Evolutionary conservation across 2,888 invertebrate species (phyloP), one percentile per base, ranked within the genome.

Genomic region (Nomada hirtipes): DNA sequence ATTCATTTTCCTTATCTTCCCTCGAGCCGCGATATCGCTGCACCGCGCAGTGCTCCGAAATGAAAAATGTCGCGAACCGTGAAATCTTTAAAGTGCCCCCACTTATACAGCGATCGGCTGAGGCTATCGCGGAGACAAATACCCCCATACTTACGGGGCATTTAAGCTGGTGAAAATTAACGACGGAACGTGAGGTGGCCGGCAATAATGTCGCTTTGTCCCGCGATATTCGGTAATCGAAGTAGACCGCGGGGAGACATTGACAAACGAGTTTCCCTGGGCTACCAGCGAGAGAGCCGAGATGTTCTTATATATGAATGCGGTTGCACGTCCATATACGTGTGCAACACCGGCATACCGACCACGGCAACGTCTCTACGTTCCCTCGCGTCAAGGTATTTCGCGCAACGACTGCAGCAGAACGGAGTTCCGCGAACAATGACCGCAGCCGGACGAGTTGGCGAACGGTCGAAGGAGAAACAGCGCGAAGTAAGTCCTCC

Each of bases 351-450:
- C 47, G 44, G 59, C 82, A 76, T 78, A 53, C 67, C 74, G 36
- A 67, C 65, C 60, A 59, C 73, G 73, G 63, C 20, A 84, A 76
- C 70, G 47, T 81, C 68, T 72, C 81, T 68, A 47, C 53, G 65
- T 42, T 79, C 59, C 60, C 20, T 61, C 26, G 59, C 65, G 69
- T 61, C 69, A 68, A 76, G 71, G 53, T 67, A 79, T 75, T 85
- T 75, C 73, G 57, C 82, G 57, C 65, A 29, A 71, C 82, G 67
- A 71, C 70, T 76, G 70, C 47, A 36, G 70, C 13, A 57, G 76
- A 76, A 76, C 67, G 77, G 55, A 76, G 78, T 73, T 73, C 29
- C 61, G 67, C 73, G 76, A 79, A 76, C 82, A 79, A 82, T 76
- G 64, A 76, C 74, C 76, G 73, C 61, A 61, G 67, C 53, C 74